Evolutionary conservation across 2,888 invertebrate genomes (phyloP).

Genomic region (Heliothis peltigera): DNA sequence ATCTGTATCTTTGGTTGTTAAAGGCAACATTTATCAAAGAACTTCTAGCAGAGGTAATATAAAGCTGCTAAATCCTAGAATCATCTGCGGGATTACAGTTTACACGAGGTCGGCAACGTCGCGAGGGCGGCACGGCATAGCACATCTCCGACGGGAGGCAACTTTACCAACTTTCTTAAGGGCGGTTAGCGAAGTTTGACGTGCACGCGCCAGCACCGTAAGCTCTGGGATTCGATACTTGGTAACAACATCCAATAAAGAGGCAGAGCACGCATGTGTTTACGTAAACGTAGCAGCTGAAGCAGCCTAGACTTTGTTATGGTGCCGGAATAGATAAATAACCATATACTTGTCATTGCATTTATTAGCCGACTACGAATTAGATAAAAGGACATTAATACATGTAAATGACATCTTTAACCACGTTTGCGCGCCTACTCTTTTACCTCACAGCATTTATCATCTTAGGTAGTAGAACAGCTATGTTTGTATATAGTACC

Average conservation of each 20-base stretch:
- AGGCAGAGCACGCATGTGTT: constrained; percentile 71
- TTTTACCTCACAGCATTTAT: background rate
- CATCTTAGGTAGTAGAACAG: background rate
- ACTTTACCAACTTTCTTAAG: constrained; percentile 88
- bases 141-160: constrained; percentile 84
- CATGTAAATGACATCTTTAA: background rate
- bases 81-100: constrained; percentile 88
- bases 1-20: constrained; percentile 57
- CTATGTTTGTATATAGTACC: constrained; percentile 9
- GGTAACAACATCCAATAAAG: constrained; percentile 82
- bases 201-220: constrained; percentile 86
- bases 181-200: constrained; percentile 88
- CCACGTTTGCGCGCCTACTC: background rate
- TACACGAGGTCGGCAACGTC: constrained; percentile 81
- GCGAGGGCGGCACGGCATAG: constrained; percentile 77
- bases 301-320: constrained; percentile 24
- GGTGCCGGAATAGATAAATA: background rate
- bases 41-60: constrained; percentile 82
- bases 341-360: background rate
- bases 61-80: constrained; percentile 86
- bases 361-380: no score
- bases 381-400: background rate
- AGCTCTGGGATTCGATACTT: constrained; percentile 87
- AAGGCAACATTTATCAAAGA: constrained; percentile 79
- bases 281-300: constrained; percentile 59